These are phyloP conservation scores for Tetropium fuscum DNA, from an alignment of 2,888 invertebrate genomes.

Conservation along the genomic window DNA sequence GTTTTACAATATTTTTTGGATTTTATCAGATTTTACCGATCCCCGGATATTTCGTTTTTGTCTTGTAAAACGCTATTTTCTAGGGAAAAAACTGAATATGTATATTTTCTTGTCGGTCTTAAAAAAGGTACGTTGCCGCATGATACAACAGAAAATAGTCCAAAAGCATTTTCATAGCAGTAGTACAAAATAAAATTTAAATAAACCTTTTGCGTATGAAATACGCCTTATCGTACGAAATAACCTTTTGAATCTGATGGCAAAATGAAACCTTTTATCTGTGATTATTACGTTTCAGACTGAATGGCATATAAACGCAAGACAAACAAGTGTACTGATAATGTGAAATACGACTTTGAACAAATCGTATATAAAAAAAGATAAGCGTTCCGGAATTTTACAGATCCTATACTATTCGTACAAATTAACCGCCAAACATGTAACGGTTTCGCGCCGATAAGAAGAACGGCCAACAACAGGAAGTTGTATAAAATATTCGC, in stretches of 20 bases:
- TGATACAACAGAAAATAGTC: too few relatives aligned
- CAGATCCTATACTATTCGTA: too few relatives aligned
- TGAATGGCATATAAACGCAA: background rate
- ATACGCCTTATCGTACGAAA: too few relatives aligned
- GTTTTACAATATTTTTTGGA: too few relatives aligned
- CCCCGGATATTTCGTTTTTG: too few relatives aligned
- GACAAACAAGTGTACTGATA: slow-evolving; percentile 10
- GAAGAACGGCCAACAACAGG: slow-evolving; percentile 12
- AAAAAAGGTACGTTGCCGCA: too few relatives aligned
- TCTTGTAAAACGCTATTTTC: too few relatives aligned
- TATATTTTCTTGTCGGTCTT: too few relatives aligned
- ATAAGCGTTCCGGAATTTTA: slow-evolving; percentile 14
- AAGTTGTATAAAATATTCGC: background rate
- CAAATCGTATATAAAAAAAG: background rate
- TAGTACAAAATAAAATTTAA: background rate
- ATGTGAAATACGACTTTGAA: too few relatives aligned
- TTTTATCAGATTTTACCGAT: too few relatives aligned
- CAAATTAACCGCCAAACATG: slow-evolving; percentile 11
- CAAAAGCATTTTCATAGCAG: too few relatives aligned
- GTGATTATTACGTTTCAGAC: background rate
- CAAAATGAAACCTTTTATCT: background rate
- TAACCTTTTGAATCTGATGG: background rate
- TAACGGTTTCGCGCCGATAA: slow-evolving; percentile 13
- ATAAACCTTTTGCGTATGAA: background rate
- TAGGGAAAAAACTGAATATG: too few relatives aligned